Evolutionary conservation across 2,797 vertebrate species (phyloP).

Genomic region (Microctenopoma steveboyesi): DNA sequence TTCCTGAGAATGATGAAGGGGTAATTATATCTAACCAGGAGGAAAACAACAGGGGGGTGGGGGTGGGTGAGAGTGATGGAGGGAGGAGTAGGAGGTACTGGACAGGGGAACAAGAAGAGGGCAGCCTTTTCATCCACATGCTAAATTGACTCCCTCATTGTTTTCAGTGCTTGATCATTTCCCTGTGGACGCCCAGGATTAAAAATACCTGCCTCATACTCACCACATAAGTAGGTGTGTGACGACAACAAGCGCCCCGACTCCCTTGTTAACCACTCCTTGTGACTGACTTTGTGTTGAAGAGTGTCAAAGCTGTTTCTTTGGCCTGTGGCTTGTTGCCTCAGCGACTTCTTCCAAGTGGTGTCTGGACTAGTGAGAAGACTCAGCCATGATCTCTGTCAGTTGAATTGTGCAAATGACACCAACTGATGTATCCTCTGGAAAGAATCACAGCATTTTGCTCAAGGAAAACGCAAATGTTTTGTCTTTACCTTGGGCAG

Average conservation of each 20-base stretch:
- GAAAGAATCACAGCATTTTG: conserved; percentile 4
- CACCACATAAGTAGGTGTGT: conserved; percentile 21
- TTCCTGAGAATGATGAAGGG: conserved; percentile 67
- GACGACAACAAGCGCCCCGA: conserved; percentile 18
- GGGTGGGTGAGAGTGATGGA: background rate
- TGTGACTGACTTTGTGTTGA: conserved; percentile 41
- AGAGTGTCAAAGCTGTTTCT: conserved; percentile 7
- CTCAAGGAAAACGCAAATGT: background rate
- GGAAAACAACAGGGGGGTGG: conserved; percentile 50
- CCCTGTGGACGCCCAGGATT: background rate
- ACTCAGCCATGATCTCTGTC: conserved; percentile 15
- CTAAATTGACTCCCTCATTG: conserved; percentile 9
- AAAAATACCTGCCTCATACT: background rate
- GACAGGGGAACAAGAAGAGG: background rate
- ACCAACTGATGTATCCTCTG: background rate
- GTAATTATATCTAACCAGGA: conserved; percentile 69
- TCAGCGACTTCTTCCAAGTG: conserved; percentile 22
- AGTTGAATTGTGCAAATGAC: conserved; percentile 26
- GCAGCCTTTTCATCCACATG: conserved; percentile 8
- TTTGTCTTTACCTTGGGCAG: background rate
- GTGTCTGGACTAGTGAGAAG: conserved; percentile 18
- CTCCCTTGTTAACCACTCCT: conserved; percentile 27
- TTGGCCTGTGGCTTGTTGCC: conserved; percentile 48
- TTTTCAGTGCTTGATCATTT: conserved; percentile 28
- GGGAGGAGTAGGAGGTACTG: background rate